Evolutionary conservation across 2,797 vertebrate genomes (phyloP).

Genomic region (Sebastes miniatus): DNA sequence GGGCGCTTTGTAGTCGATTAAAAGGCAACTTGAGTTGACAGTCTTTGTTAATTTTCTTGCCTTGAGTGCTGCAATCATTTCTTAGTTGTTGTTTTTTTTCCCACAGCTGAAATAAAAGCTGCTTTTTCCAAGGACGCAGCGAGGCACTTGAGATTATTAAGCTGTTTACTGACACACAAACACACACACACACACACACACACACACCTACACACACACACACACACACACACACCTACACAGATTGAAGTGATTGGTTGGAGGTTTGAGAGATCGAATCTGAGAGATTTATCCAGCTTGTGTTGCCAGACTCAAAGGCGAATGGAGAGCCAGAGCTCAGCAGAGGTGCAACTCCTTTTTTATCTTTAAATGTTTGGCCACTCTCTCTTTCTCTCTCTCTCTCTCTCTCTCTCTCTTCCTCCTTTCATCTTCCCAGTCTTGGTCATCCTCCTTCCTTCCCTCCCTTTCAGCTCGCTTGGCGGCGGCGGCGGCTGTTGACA

Average conservation of each 20-base stretch:
- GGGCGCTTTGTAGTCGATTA: no score
- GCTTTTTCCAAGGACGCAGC: background rate
- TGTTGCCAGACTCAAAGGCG: background rate
- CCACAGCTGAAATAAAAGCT: background rate
- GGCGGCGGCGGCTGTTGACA: slow-evolving; percentile 27
- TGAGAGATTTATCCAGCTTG: background rate
- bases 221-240: background rate
- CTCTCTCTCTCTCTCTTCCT: background rate
- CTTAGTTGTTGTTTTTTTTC: background rate
- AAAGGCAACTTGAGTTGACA: no score
- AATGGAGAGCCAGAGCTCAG: background rate
- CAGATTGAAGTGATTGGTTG: background rate
- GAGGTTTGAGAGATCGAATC: background rate
- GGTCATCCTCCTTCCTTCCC: background rate
- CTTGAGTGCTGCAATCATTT: background rate
- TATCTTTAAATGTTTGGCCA: background rate
- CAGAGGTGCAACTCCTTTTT: background rate
- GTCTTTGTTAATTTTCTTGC: background rate
- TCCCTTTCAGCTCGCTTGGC: background rate
- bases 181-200: background rate
- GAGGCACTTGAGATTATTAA: background rate
- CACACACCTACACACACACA: background rate
- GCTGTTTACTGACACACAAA: background rate
- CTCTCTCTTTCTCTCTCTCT: no score
- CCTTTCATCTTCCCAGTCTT: background rate